A percentile compares a stretch with the other conserved stretches of the same genome.
Conservation (phyloP, 2,113 vertebrate genomes). For the Corythornis vintsioides region DNA sequence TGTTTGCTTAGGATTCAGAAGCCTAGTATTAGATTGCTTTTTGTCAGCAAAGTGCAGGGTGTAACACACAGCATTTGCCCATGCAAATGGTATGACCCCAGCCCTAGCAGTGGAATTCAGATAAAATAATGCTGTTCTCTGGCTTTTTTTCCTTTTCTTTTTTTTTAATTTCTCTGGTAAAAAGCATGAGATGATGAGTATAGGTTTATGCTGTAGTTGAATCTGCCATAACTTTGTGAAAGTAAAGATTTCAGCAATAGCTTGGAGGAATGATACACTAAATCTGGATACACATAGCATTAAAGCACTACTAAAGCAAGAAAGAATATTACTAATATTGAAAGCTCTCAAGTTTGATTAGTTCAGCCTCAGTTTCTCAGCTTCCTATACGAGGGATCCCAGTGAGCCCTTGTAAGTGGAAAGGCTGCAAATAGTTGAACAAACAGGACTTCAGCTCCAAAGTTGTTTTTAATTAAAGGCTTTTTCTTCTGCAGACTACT, state of each 20-base stretch:
- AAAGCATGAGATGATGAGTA: background rate
- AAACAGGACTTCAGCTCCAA: background rate
- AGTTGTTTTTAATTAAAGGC: constrained; percentile 36
- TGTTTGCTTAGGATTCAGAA: constrained; percentile 54
- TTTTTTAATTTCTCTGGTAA: background rate
- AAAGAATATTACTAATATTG: background rate
- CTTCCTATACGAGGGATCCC: background rate
- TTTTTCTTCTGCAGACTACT: background rate
- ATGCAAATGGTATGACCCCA: background rate
- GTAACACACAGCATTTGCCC: constrained; percentile 4
- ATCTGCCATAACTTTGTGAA: background rate
- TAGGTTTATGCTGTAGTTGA: background rate
- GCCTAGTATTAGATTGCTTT: constrained; percentile 37
- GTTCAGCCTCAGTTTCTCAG: background rate
- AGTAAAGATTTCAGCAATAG: background rate
- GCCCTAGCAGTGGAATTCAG: background rate
- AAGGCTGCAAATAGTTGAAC: background rate
- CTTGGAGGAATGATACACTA: background rate
- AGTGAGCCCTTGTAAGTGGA: background rate
- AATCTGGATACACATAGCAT: background rate
- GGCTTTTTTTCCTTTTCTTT: background rate
- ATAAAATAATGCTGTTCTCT: background rate
- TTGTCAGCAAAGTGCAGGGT: constrained; percentile 53
- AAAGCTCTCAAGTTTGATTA: background rate
- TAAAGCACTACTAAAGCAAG: background rate